Conservation (phyloP, 2,888 invertebrate genomes). For the Crossocerus cetratus region DNA sequence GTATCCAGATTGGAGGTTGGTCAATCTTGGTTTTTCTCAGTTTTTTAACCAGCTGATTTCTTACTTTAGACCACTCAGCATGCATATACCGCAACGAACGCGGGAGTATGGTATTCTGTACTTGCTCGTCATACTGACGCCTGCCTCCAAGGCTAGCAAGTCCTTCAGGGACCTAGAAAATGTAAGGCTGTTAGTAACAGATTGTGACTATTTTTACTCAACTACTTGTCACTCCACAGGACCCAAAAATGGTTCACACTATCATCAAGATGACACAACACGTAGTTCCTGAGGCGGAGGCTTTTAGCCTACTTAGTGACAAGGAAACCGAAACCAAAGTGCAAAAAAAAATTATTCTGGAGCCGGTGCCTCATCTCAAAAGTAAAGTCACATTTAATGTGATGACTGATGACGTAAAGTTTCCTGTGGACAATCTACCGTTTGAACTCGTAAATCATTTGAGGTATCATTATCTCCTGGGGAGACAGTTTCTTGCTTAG, state of each 20-base stretch:
- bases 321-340: slow-evolving; percentile 53
- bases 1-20: slow-evolving; percentile 31
- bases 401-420: slow-evolving; percentile 84
- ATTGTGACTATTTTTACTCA: background rate
- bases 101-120: slow-evolving; percentile 91
- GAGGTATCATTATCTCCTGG: slow-evolving; percentile 73
- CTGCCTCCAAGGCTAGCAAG: slow-evolving; percentile 79
- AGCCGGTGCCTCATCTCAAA: slow-evolving; percentile 87
- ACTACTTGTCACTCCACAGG: slow-evolving; percentile 42
- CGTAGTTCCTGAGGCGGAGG: slow-evolving; percentile 85
- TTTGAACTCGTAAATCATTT: slow-evolving; percentile 82
- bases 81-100: slow-evolving; percentile 86
- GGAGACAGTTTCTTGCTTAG: no score
- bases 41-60: slow-evolving; percentile 11
- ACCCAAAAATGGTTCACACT: slow-evolving; percentile 78
- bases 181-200: slow-evolving; percentile 57
- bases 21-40: slow-evolving; percentile 23
- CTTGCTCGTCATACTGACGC: slow-evolving; percentile 85
- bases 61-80: slow-evolving; percentile 80
- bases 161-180: slow-evolving; percentile 81
- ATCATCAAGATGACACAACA: slow-evolving; percentile 85
- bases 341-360: slow-evolving; percentile 55
- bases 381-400: slow-evolving; percentile 86
- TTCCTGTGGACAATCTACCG: slow-evolving; percentile 84
- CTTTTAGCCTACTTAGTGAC: slow-evolving; percentile 84